Evolutionary conservation across 1,140 invertebrate genomes (phyloP), one percentile per base, ranked within the genome.

Genomic region (Portunus trituberculatus): DNA sequence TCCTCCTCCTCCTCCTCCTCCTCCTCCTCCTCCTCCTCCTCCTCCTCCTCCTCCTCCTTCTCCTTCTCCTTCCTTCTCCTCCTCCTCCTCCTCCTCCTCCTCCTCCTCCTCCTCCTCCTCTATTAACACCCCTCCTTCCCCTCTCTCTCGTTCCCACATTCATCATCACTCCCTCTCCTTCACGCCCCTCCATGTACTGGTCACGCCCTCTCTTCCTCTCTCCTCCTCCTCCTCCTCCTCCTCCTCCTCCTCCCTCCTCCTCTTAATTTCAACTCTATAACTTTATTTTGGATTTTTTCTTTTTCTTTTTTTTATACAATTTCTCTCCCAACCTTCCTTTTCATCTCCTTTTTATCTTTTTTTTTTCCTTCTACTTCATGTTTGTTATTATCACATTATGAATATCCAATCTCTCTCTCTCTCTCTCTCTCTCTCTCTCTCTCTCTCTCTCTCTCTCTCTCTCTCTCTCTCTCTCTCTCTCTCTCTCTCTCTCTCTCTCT

Each of bases 351-450:
- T n/a, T 31, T n/a, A 14, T n/a, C 14, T 16, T 31, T 48, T 10
- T 20, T 45, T 16, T 48, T 45, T n/a, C 87, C 32, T 39, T 31
- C 25, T 16, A 39, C 39, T 39, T 6, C 39, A 6, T 39, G 39
- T 39, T 88, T n/a, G 32, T 88, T 31, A n/a, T 29, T 29, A 88
- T 88, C 32, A 32, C 86, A 16, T 32, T 88, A n/a, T 39, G 16
- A 1, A n/a, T 32, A 3, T 90, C 46, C 31, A n/a, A 20, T 48
- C 67, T 12, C 90, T 67, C 52, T 76, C 31, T 92, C 90, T 91
- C 29, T 91, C 90, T 91, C 67, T 91, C 90, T 91, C 90, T 91
- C 90, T 91, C 48, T 91, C 90, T 91, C 67, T 91, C 67, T 91
- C 67, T 91, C 67, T 91, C 67, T 67, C 67, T 82, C 67, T 82